A percentile compares a stretch with the other conserved stretches of the same genome.
These are phyloP conservation scores for Sebastes baramenuke DNA, from an alignment of 2,797 vertebrate species.

Conservation along the genomic window DNA sequence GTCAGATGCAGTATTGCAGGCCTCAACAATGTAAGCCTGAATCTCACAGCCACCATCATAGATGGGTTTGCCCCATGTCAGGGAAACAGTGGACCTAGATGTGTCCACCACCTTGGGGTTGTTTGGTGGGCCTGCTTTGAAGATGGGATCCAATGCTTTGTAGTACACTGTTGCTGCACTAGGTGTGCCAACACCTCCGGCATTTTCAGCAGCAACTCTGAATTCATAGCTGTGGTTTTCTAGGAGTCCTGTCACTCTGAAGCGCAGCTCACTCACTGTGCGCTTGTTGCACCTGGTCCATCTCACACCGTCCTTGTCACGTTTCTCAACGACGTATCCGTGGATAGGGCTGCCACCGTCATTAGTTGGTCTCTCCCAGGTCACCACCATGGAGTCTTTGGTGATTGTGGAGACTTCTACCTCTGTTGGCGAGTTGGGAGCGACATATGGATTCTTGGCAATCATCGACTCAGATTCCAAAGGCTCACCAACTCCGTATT, in stretches of 20 bases:
- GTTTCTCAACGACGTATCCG: conserved; percentile 95
- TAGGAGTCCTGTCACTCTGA: conserved; percentile 92
- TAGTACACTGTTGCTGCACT: conserved; percentile 90
- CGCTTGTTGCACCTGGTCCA: conserved; percentile 98
- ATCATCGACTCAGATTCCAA: conserved; percentile 94
- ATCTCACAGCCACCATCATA: conserved; percentile 99
- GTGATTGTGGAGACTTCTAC: conserved; percentile 93
- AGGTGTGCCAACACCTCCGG: conserved; percentile 92
- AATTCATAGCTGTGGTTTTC: conserved; percentile 97
- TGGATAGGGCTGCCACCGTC: conserved; percentile 95
- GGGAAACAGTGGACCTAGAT: conserved; percentile 92
- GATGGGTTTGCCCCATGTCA: conserved; percentile 97
- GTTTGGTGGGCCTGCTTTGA: conserved; percentile 96
- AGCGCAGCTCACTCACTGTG: conserved; percentile 91
- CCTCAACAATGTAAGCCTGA: conserved; percentile 96
- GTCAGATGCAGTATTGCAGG: conserved; percentile 86
- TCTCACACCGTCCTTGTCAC: conserved; percentile 95
- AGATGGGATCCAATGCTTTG: conserved; percentile 95
- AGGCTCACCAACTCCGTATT: conserved; percentile 95
- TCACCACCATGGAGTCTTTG: conserved; percentile 97
- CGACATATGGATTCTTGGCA: conserved; percentile 94
- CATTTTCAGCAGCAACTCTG: conserved; percentile 96
- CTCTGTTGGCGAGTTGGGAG: conserved; percentile 89
- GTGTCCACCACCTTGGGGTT: conserved; percentile 93
- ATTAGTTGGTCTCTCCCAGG: conserved; percentile 93